phyloP scores from a whole-genome alignment of 2,113 vertebrate genomes.

The Azemiops feae region DNA sequence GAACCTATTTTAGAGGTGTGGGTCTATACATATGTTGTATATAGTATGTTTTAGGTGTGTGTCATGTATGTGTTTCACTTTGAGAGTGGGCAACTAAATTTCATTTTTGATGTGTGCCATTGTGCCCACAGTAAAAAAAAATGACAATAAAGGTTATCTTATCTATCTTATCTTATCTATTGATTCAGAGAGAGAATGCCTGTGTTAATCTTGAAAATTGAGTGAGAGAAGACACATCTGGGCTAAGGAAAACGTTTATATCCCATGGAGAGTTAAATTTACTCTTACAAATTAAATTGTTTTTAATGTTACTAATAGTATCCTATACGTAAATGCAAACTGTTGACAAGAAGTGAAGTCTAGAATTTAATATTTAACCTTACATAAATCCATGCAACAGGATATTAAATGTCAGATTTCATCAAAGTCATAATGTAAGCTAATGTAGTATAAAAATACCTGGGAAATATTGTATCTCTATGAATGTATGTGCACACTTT shows the following conservation, averaged over 20 bases:
- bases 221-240: constrained; percentile 36
- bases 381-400: constrained; percentile 20
- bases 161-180: too few species aligned
- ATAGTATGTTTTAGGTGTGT: too few species aligned
- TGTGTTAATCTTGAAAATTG: constrained; percentile 47
- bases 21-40: too few species aligned
- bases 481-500: not conserved
- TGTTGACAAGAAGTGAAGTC: constrained; percentile 20
- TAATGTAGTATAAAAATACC: constrained; percentile 4
- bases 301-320: constrained; percentile 39
- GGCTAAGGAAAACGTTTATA: constrained; percentile 24
- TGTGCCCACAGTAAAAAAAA: too few species aligned
- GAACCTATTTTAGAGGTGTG: too few species aligned
- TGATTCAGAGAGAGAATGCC: constrained; percentile 23
- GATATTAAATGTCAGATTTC: constrained; percentile 41
- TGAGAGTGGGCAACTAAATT: too few species aligned
- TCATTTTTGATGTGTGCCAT: too few species aligned
- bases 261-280: constrained; percentile 34
- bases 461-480: not conserved
- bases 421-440: constrained; percentile 20
- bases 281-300: constrained; percentile 38
- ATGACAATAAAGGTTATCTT: too few species aligned
- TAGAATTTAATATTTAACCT: constrained; percentile 45
- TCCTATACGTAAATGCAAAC: not conserved
- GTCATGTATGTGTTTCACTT: too few species aligned